Base-by-base conservation (phyloP, 1,140 invertebrate species). In the Hestina assimilis region DNA sequence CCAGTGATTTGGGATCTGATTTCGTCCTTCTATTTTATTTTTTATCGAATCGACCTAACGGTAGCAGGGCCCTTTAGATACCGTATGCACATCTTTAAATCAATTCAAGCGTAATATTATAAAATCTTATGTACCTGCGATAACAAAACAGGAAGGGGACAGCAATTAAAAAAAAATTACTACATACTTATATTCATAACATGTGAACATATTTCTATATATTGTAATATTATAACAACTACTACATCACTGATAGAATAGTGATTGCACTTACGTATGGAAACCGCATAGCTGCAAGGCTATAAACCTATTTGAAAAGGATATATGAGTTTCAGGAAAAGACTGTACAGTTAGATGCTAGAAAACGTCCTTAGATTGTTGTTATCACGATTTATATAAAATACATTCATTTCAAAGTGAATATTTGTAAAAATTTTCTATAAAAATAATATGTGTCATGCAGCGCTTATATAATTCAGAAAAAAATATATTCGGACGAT, bases 31-130 rank as follows among this genome's bases (percentile, higher is more conserved):
- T 68, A 66, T 66, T 68, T 66, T 63, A 65, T 71, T 80, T 77
- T 83, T 81, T 81, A 72, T 61, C 47, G 55, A 15, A 52, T 55
- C 72, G 59, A 75, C 69, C 79, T 85, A 85, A 85, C 82, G 78
- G 82, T 75, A 78, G 58, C 51, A 21, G 55, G 14, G 54, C 52
- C 69, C 60, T 64, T 50, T 65, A 59, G 64, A 59, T 68, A 72
- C 72, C 69, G 72, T 75, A 69, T 59, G 59, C 63, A 56, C 21
- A 47, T 43, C 31, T 47, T 57, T 42, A 29, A 63, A 66, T 38
- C 42, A 14, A 45, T 43, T 43, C 33, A 46, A 46, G 28, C 38
- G 38, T 58, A 23, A 42, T 35, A 52, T 62, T 23, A 58, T 50
- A 53, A 24, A 17, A 45, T 33, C 43, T 41, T 24, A n/a, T n/a